Base-by-base conservation (phyloP, 2,797 vertebrate genomes). In the Thunnus albacares region DNA sequence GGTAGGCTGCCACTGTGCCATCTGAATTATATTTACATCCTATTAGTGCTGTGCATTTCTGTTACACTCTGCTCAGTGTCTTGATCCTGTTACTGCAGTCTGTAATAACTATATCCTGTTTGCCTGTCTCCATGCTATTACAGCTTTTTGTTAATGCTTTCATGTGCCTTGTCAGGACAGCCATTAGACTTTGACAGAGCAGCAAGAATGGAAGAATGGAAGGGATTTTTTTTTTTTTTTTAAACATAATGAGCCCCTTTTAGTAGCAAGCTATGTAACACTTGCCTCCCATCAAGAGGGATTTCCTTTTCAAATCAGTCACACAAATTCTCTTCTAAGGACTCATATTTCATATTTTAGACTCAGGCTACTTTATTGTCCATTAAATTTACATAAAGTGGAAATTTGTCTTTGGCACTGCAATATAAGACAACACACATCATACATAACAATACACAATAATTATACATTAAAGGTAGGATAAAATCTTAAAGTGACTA, bases 161-260 rank as follows among this genome's bases (percentile, higher is more conserved):
- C 75, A 84, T 67, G 56, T 71, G 38, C 18, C 24, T 47, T 66
- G 45, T 80, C 73, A 70, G 68, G 49, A 53, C 64, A 77, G 73
- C 15, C 49, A 81, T 87, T 87, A 79, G 71, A 81, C 41, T 84
- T 64, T 73, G 56, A 71, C 63, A 66, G 66, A 64, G 74, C 43
- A 51, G 52, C 18, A 62, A 61, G 38, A 79, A 72, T 47, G 17
- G 66, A 79, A 66, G 60, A 41, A 14, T 53, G 45, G 62, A 12
- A 24, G 24, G 24, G 24, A 24, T 2, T 24, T 12, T 12, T 17
- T 47, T 47, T 45, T 43, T 45, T 57, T 72, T 79, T 77, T 83
- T 64, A 71, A 75, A 85, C 79, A 72, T 77, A 87, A 85, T 78
- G 59, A 82, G 75, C 70, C 79, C 24, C 10, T 79, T 70, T 84